A percentile compares a stretch with the other conserved stretches of the same genome.
Evolutionary conservation across 37 sponge, comb jelly and placozoan species (phyloP).

Genomic region (Hormiphora californensis): DNA sequence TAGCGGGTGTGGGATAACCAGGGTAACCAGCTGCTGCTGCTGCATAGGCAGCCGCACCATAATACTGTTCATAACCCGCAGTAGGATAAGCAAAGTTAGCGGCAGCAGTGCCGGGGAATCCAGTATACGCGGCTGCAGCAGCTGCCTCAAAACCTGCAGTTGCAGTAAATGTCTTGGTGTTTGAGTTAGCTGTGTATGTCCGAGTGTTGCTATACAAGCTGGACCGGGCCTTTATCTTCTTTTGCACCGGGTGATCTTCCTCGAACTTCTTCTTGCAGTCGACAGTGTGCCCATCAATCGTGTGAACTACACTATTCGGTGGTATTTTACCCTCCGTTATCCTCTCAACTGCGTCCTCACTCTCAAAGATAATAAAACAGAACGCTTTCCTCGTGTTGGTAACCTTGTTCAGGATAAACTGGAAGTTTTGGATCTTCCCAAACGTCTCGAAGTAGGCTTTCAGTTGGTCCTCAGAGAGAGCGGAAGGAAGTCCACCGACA

Average conservation of each 20-base stretch:
- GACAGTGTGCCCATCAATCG: conserved; percentile 47
- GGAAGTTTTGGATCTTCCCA: conserved; percentile 37
- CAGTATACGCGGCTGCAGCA: conserved; percentile 21
- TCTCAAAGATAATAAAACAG: conserved; percentile 39
- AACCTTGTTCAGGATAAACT: conserved; percentile 37
- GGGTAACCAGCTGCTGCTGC: conserved; percentile 28
- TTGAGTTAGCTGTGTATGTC: neutral
- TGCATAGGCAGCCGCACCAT: conserved; percentile 28
- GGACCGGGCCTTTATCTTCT: conserved; percentile 44
- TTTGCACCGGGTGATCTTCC: conserved; percentile 50
- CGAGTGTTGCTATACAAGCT: conserved; percentile 5
- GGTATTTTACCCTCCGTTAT: conserved; percentile 44
- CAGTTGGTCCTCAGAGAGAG: conserved; percentile 34
- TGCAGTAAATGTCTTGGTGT: neutral
- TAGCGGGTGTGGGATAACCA: conserved; percentile 11
- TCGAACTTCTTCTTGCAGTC: conserved; percentile 55
- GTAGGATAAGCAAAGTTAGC: conserved; percentile 46
- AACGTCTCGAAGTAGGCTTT: conserved; percentile 7
- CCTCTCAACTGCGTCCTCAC: conserved; percentile 16
- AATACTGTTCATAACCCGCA: conserved; percentile 46
- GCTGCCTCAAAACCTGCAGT: neutral
- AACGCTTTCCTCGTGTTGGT: conserved; percentile 49
- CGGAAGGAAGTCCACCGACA: conserved; percentile 32
- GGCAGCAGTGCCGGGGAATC: too few relatives aligned
- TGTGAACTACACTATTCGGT: conserved; percentile 52